Evolutionary conservation across 2,113 vertebrate species (phyloP).

Genomic region (Alosa alosa): DNA sequence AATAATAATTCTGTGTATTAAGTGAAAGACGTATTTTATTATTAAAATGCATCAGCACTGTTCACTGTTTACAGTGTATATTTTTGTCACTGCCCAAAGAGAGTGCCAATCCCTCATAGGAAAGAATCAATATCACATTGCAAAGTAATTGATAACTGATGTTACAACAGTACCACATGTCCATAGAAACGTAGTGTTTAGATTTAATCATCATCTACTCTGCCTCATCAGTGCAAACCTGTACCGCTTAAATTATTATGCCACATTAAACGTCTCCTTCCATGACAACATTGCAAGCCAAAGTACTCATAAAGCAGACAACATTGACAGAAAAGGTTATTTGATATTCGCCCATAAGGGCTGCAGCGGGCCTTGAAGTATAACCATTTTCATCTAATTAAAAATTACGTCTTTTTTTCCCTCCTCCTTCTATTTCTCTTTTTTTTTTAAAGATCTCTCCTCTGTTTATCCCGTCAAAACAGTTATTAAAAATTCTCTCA

Average conservation of each 20-base stretch:
- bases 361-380: conserved; percentile 17
- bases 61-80: background rate
- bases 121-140: background rate
- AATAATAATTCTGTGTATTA: too few species aligned
- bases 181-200: background rate
- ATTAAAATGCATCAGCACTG: background rate
- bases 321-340: background rate
- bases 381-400: conserved; percentile 22
- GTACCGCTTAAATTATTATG: background rate
- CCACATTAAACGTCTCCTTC: background rate
- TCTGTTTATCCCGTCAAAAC: conserved; percentile 65
- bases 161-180: background rate
- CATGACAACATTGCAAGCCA: background rate
- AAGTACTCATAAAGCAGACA: conserved; percentile 11
- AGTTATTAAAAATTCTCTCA: conserved; percentile 65
- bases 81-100: background rate
- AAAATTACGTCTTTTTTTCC: conserved; percentile 27
- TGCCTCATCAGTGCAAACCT: background rate
- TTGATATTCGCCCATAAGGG: background rate
- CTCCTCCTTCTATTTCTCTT: background rate
- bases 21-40: background rate
- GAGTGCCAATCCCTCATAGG: background rate
- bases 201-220: conserved; percentile 3
- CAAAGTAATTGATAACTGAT: background rate
- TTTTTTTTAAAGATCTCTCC: conserved; percentile 52